Conservation (phyloP, 2,888 invertebrate genomes). For the Allophyes oxyacanthae region DNA sequence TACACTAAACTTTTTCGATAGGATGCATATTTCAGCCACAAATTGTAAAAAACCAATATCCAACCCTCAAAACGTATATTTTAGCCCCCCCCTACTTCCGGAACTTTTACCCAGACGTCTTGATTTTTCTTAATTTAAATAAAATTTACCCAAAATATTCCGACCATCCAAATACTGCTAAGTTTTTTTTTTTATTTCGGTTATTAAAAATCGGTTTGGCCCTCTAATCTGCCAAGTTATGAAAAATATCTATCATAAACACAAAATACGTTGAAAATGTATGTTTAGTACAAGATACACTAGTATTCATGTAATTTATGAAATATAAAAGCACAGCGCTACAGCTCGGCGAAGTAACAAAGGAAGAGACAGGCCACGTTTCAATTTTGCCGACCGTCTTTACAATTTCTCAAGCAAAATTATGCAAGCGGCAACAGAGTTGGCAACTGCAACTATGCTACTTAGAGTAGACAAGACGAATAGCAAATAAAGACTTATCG, state of each 20-base stretch:
- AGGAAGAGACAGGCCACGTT: slow-evolving; percentile 47
- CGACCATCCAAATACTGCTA: too few relatives aligned
- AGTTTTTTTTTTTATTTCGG: too few relatives aligned
- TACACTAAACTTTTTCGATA: too few relatives aligned
- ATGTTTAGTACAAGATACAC: slow-evolving; percentile 6
- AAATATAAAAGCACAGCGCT: slow-evolving; percentile 28
- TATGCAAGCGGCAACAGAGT: slow-evolving; percentile 49
- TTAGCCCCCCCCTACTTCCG: not conserved
- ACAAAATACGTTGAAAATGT: slow-evolving; percentile 13
- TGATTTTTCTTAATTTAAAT: too few relatives aligned
- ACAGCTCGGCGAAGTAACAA: slow-evolving; percentile 30
- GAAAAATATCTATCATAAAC: not conserved
- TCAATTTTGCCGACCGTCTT: slow-evolving; percentile 51
- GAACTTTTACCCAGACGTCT: too few relatives aligned
- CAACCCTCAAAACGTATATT: too few relatives aligned
- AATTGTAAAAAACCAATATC: too few relatives aligned
- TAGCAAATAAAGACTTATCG: slow-evolving; percentile 62
- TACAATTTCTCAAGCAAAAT: slow-evolving; percentile 51
- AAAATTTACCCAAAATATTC: too few relatives aligned
- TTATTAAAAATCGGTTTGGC: too few relatives aligned
- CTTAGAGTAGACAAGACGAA: slow-evolving; percentile 53
- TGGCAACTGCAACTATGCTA: slow-evolving; percentile 53
- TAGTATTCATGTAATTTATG: slow-evolving; percentile 32
- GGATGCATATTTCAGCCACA: too few relatives aligned
- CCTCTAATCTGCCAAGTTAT: too few relatives aligned